phyloP scores from a whole-genome alignment of 2,113 vertebrate genomes.

The Corythoichthys intestinalis region DNA sequence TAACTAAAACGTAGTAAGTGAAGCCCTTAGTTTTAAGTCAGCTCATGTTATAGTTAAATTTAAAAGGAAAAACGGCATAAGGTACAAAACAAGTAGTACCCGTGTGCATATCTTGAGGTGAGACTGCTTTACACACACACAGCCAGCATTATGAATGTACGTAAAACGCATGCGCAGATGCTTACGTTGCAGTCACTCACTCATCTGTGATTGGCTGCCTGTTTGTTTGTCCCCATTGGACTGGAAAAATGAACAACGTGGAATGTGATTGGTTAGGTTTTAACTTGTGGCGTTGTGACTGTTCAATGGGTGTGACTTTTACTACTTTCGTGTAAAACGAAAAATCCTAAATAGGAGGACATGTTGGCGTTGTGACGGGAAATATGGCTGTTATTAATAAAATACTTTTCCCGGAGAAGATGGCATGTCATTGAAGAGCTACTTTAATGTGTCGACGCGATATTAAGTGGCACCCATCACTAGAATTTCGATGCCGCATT shows the following conservation, averaged over 20 bases:
- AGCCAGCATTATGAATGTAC: too few species aligned
- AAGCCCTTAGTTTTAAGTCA: too few species aligned
- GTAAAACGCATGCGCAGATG: neutral
- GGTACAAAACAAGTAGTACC: neutral
- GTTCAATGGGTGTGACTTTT: conserved; percentile 52
- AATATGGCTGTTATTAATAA: neutral
- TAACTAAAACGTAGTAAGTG: too few species aligned
- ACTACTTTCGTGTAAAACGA: conserved; percentile 18
- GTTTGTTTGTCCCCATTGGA: conserved; percentile 39
- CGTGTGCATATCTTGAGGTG: too few species aligned
- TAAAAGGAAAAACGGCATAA: neutral
- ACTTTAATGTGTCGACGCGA: neutral
- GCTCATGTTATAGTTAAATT: too few species aligned
- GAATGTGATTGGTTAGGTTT: conserved; percentile 56
- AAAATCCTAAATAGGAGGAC: conserved; percentile 53
- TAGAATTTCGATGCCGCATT: neutral
- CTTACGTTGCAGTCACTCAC: too few species aligned
- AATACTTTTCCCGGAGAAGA: conserved; percentile 5
- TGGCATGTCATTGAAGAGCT: neutral
- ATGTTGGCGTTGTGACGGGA: conserved; percentile 58
- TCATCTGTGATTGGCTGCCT: conserved; percentile 32
- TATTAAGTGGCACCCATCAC: neutral
- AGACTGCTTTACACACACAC: neutral
- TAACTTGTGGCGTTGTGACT: neutral
- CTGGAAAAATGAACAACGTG: conserved; percentile 24